Percentiles rank a stretch among this genome's conserved stretches.
Evolutionary conservation across 2,113 vertebrate genomes (phyloP).

Genomic region (Cephalopholis sonnerati): DNA sequence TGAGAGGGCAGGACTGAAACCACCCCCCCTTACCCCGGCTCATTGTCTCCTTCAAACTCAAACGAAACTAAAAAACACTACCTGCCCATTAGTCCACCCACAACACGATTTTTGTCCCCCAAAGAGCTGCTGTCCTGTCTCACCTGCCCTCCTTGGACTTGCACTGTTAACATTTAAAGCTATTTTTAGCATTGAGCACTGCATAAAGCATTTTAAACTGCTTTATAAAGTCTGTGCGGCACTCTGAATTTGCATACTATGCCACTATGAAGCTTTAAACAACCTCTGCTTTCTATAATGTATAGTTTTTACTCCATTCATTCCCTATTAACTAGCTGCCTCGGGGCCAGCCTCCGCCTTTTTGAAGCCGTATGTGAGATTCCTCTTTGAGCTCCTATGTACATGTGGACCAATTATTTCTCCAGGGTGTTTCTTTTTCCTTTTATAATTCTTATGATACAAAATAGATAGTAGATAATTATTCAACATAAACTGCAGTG

Average conservation of each 20-base stretch:
- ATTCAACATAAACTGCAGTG: neutral
- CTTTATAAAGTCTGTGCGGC: constrained; percentile 17
- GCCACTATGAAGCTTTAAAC: neutral
- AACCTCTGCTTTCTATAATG: neutral
- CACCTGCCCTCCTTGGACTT: constrained; percentile 29
- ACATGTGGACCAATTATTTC: neutral
- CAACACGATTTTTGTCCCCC: neutral
- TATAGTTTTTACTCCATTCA: neutral
- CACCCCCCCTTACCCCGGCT: neutral
- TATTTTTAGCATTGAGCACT: constrained; percentile 41
- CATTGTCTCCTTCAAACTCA: constrained; percentile 1
- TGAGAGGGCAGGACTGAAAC: constrained; percentile 6
- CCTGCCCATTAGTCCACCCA: constrained; percentile 33
- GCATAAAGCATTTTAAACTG: neutral
- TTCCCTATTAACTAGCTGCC: neutral
- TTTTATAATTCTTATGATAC: neutral
- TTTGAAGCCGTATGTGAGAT: neutral
- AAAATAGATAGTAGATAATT: neutral
- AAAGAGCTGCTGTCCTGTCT: constrained; percentile 16
- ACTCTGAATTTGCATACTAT: constrained; percentile 25
- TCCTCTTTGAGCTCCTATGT: constrained; percentile 2
- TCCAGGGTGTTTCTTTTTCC: neutral
- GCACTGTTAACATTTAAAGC: constrained; percentile 43
- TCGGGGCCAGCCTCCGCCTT: neutral
- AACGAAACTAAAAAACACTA: constrained; percentile 24